These are phyloP conservation scores for Ctenicera cuprea DNA, from an alignment of 2,888 invertebrate genomes.

Conservation along the genomic window DNA sequence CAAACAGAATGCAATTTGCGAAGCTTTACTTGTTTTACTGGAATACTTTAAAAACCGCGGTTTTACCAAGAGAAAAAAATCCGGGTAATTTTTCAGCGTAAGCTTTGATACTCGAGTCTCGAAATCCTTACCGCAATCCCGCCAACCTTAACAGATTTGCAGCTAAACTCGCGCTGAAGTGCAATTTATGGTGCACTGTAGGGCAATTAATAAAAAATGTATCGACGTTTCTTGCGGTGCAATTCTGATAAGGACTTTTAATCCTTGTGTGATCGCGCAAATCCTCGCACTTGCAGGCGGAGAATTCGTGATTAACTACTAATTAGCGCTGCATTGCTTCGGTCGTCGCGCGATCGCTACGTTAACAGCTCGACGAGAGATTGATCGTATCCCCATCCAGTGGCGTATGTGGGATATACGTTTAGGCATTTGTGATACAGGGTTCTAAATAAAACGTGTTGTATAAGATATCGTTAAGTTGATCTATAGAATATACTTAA, in stretches of 20 bases:
- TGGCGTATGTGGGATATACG: neutral
- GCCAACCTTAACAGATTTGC: slow-evolving; percentile 22
- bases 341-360: slow-evolving; percentile 17
- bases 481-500: no score
- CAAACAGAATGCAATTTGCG: neutral
- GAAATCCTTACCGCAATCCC: slow-evolving; percentile 17
- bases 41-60: neutral
- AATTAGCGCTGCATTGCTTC: slow-evolving; percentile 24
- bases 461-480: no score
- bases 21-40: neutral
- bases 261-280: slow-evolving; percentile 18
- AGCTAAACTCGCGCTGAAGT: slow-evolving; percentile 27
- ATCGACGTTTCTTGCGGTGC: slow-evolving; percentile 25
- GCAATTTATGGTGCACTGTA: slow-evolving; percentile 26
- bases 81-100: slow-evolving; percentile 19
- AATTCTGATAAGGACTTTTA: slow-evolving; percentile 20
- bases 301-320: slow-evolving; percentile 23
- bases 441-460: no score
- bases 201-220: slow-evolving; percentile 27
- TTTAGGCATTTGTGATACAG: no score
- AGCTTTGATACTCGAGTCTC: slow-evolving; percentile 17
- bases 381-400: slow-evolving; percentile 3
- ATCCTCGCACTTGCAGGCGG: slow-evolving; percentile 17
- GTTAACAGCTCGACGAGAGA: slow-evolving; percentile 22
- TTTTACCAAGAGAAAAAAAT: neutral